A percentile compares a stretch with the other conserved stretches of the same genome.
These are phyloP conservation scores for Pseudomugil tenellus DNA, from an alignment of 2,797 vertebrate genomes.

Conservation along the genomic window DNA sequence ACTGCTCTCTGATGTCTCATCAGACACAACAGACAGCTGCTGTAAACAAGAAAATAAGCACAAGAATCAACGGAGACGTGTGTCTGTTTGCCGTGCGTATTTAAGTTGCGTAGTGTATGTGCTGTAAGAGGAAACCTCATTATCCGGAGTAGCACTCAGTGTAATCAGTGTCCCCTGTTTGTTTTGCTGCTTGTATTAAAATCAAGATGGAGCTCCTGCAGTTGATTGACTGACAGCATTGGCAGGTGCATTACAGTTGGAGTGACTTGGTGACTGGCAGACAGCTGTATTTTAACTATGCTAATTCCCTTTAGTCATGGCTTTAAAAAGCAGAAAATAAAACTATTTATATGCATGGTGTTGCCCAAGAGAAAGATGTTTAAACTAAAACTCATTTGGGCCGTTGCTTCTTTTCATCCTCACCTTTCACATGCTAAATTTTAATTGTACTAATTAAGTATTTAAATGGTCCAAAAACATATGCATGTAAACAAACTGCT, in stretches of 20 bases:
- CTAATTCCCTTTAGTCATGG: conserved; percentile 36
- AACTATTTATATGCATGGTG: neutral
- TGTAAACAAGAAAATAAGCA: conserved; percentile 46
- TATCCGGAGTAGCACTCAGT: conserved; percentile 75
- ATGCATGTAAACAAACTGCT: neutral
- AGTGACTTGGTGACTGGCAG: conserved; percentile 54
- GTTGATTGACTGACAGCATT: conserved; percentile 72
- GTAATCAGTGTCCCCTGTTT: conserved; percentile 66
- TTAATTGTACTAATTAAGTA: neutral
- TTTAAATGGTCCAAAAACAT: neutral
- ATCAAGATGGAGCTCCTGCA: conserved; percentile 57
- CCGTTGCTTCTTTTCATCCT: too few species aligned
- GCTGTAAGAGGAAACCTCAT: conserved; percentile 61
- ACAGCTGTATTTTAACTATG: conserved; percentile 25
- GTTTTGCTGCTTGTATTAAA: conserved; percentile 60
- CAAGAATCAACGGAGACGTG: conserved; percentile 24
- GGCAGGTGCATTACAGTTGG: conserved; percentile 63
- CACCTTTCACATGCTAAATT: neutral
- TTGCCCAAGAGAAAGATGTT: neutral
- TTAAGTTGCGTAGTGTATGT: conserved; percentile 34
- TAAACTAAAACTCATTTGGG: too few species aligned
- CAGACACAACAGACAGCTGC: conserved; percentile 49
- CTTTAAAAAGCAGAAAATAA: conserved; percentile 38
- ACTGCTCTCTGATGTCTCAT: conserved; percentile 39
- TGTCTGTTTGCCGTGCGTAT: conserved; percentile 25